Conservation (phyloP, 2,888 invertebrate species). For the Cabera pusaria region DNA sequence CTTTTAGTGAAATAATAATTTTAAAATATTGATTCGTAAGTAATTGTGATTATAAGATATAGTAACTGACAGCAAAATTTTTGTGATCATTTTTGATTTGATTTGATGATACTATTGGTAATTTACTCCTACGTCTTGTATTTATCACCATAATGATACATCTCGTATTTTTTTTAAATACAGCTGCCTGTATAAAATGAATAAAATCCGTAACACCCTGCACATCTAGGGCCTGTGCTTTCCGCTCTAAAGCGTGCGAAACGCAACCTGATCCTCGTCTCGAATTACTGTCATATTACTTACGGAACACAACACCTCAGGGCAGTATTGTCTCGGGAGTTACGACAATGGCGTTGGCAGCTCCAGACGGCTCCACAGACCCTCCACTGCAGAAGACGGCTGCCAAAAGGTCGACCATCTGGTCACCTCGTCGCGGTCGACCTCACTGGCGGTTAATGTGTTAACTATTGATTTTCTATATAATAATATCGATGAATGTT, state of each 20-base stretch:
- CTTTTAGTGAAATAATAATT: no score
- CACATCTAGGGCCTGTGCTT: constrained; percentile 50
- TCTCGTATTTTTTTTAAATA: no score
- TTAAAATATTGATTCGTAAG: no score
- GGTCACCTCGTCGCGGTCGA: constrained; percentile 70
- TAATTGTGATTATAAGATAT: no score
- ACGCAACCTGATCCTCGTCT: constrained; percentile 60
- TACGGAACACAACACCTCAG: constrained; percentile 60
- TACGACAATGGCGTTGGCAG: constrained; percentile 61
- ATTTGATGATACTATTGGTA: no score
- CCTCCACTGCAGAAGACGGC: constrained; percentile 38
- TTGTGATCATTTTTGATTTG: no score
- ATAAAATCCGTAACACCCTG: constrained; percentile 33
- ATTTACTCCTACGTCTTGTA: no score
- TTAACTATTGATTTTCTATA: constrained; percentile 68
- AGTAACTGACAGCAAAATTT: no score
- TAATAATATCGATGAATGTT: constrained; percentile 50
- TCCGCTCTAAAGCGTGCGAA: constrained; percentile 70
- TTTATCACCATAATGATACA: no score
- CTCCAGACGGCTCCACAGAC: constrained; percentile 49
- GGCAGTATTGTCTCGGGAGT: constrained; percentile 49
- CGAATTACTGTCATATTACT: constrained; percentile 63
- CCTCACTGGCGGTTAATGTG: constrained; percentile 82
- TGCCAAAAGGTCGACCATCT: constrained; percentile 51
- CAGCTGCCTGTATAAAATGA: neutral